Conservation (phyloP, 2,888 invertebrate species). For the Nephrotoma guestfalica region DNA sequence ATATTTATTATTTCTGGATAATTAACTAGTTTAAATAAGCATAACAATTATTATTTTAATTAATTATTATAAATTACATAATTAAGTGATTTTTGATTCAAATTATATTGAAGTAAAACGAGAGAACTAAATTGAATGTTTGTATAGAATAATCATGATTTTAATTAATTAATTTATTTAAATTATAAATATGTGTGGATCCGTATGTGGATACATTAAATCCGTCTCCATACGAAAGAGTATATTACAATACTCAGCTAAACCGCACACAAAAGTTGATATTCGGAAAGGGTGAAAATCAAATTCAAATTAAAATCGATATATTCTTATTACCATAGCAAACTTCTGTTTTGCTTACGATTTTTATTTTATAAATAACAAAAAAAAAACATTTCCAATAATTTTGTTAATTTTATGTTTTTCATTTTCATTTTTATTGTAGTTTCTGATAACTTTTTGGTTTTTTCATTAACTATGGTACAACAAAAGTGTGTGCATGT, state of each 20-base stretch:
- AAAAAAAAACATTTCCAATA: not conserved
- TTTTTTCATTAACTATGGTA: not conserved
- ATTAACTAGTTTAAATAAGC: not conserved
- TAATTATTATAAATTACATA: not conserved
- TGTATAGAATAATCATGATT: not conserved
- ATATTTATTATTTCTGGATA: not conserved
- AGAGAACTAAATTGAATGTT: not conserved
- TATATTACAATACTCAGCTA: not conserved
- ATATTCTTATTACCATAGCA: not conserved
- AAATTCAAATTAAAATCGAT: not conserved
- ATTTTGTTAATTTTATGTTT: not conserved
- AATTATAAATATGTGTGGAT: not conserved
- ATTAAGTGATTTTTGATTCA: not conserved
- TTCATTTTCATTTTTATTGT: not conserved
- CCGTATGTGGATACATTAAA: not conserved
- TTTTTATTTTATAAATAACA: not conserved
- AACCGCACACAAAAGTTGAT: not conserved
- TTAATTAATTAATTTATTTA: not conserved
- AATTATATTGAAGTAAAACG: not conserved
- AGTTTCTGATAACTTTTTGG: not conserved
- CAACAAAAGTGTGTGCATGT: not conserved
- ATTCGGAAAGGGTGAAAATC: not conserved
- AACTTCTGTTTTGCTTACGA: not conserved
- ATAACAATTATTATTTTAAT: not conserved
- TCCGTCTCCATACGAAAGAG: not conserved